Conservation (phyloP, 2,888 invertebrate genomes). For the Xylophagus ater region DNA sequence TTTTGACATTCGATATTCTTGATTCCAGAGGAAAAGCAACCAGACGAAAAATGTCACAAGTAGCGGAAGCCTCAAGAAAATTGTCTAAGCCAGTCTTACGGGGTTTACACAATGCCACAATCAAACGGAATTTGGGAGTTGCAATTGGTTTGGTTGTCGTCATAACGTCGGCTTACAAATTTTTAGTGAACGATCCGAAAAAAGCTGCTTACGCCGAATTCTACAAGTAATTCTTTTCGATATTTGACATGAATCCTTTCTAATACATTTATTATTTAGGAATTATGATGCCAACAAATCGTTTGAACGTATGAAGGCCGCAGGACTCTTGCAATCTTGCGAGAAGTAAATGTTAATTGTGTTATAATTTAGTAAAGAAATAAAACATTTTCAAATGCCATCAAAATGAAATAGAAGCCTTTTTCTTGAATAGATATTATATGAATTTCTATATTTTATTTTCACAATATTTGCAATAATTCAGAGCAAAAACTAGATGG, state of each 20-base stretch:
- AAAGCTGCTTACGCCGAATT: constrained; percentile 56
- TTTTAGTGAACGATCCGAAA: constrained; percentile 43
- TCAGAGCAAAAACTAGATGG: constrained; percentile 1
- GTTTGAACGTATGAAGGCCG: constrained; percentile 37
- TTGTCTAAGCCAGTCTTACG: constrained; percentile 55
- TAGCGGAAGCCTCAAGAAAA: constrained; percentile 29
- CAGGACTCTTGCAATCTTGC: constrained; percentile 38
- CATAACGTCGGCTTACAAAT: constrained; percentile 41
- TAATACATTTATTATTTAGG: constrained; percentile 21
- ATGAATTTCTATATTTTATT: not conserved
- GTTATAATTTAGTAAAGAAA: not conserved
- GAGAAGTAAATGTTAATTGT: not conserved
- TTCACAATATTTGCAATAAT: not conserved
- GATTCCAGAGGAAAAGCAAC: too few species aligned
- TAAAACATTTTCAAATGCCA: too few species aligned
- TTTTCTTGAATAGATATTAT: not conserved
- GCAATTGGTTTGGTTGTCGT: constrained; percentile 37
- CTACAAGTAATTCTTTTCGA: constrained; percentile 53
- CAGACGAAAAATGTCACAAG: constrained; percentile 17
- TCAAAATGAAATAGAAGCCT: not conserved
- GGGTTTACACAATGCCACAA: constrained; percentile 52
- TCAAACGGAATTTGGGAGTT: constrained; percentile 47
- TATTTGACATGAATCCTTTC: too few species aligned
- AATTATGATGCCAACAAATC: constrained; percentile 37
- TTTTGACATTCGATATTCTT: too few species aligned